phyloP scores from a whole-genome alignment of 2,888 invertebrate genomes.

The Zaprionus obscuricornis region DNA sequence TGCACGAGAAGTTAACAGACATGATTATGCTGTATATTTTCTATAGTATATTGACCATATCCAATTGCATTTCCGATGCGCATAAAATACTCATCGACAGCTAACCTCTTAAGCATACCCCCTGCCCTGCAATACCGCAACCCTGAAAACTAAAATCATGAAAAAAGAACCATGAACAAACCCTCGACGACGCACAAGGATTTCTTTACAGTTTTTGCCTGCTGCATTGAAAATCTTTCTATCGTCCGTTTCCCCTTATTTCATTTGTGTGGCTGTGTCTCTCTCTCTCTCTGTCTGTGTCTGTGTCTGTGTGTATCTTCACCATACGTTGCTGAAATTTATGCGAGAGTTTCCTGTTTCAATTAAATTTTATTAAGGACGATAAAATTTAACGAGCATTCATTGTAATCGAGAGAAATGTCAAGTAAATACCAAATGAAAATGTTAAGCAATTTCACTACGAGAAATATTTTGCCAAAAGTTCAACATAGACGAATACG shows the following conservation, averaged over 20 bases:
- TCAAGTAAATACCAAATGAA: conserved; percentile 61
- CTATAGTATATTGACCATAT: conserved; percentile 63
- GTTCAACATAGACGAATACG: conserved; percentile 25
- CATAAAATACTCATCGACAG: conserved; percentile 48
- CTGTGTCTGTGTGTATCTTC: conserved; percentile 18
- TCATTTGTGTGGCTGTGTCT: conserved; percentile 2
- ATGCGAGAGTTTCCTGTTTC: conserved; percentile 77
- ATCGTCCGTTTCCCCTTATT: conserved; percentile 6
- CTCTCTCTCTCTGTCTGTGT: no score
- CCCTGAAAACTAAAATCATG: no score
- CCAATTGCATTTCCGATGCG: conserved; percentile 73
- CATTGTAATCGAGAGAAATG: conserved; percentile 63
- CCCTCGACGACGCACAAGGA: conserved; percentile 17
- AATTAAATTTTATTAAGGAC: conserved; percentile 74
- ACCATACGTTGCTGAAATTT: conserved; percentile 58
- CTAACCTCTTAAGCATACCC: neutral
- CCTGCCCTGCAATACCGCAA: no score
- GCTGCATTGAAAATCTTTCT: conserved; percentile 31
- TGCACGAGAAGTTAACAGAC: no score
- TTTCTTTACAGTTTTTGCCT: conserved; percentile 33
- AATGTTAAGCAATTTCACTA: conserved; percentile 41
- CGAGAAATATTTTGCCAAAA: conserved; percentile 33
- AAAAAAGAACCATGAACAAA: conserved; percentile 18
- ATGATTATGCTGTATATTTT: no score
- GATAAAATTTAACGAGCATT: conserved; percentile 74